phyloP scores from a whole-genome alignment of 1,140 invertebrate genomes.

The Dreissena rostriformis region DNA sequence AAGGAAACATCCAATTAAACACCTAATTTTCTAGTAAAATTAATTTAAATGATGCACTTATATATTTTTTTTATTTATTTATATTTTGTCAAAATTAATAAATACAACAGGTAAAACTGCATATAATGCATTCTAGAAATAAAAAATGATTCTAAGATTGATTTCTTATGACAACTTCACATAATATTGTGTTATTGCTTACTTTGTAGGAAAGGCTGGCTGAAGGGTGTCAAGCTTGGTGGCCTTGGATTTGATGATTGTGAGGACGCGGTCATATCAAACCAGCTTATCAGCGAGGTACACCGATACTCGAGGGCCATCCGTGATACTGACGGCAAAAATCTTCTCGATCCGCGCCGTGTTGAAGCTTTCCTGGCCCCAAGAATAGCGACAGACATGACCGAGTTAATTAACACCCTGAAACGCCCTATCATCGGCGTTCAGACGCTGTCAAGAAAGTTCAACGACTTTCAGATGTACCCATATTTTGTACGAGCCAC shows the following conservation, averaged over 20 bases:
- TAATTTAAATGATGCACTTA: too few species aligned
- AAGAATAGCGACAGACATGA: slow-evolving; percentile 66
- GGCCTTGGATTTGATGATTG: slow-evolving; percentile 77
- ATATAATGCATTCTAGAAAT: too few species aligned
- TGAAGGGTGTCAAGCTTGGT: slow-evolving; percentile 86
- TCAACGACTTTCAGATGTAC: slow-evolving; percentile 85
- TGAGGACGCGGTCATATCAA: slow-evolving; percentile 55
- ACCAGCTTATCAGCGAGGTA: slow-evolving; percentile 64
- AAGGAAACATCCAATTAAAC: too few species aligned
- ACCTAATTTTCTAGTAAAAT: too few species aligned
- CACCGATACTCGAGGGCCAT: slow-evolving; percentile 63
- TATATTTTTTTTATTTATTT: too few species aligned
- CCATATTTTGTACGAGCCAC: slow-evolving; percentile 90
- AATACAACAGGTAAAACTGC: too few species aligned
- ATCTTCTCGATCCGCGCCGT: slow-evolving; percentile 63
- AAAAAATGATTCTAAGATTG: too few species aligned
- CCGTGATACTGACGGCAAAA: slow-evolving; percentile 58
- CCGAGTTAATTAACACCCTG: slow-evolving; percentile 82
- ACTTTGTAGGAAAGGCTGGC: slow-evolving; percentile 55
- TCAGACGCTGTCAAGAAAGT: slow-evolving; percentile 82
- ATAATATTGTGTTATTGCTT: background rate
- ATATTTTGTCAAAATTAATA: too few species aligned
- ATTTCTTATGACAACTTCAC: too few species aligned
- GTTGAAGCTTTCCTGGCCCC: slow-evolving; percentile 71
- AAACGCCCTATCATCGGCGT: slow-evolving; percentile 90